Percentiles rank a stretch among this genome's conserved stretches.
Conservation (phyloP, 2,888 invertebrate species). For the Oxystoma pomonae region DNA sequence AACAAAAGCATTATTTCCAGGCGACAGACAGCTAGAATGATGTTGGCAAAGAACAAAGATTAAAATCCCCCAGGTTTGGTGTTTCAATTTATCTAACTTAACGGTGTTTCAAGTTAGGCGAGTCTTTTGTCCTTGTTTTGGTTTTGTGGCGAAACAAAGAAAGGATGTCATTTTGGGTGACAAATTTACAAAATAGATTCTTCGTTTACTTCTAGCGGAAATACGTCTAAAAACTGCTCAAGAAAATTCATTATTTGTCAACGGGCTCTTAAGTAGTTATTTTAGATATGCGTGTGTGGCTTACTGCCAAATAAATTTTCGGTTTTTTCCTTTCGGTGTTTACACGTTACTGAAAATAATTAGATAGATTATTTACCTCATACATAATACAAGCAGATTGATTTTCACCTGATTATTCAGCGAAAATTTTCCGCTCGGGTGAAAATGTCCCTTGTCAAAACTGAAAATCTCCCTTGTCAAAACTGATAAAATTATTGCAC, state of each 20-base stretch:
- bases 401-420: too few species aligned
- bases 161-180: not conserved
- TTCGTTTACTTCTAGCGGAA: not conserved
- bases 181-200: not conserved
- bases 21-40: not conserved
- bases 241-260: not conserved
- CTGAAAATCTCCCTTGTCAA: too few species aligned
- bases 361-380: too few species aligned
- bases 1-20: conserved; percentile 13
- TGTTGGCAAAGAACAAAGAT: not conserved
- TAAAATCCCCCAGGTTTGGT: not conserved
- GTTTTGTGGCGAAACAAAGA: not conserved
- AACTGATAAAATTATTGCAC: too few species aligned
- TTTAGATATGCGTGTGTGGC: not conserved
- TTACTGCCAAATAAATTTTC: not conserved
- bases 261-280: not conserved
- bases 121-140: not conserved
- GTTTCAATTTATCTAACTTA: not conserved
- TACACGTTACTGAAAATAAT: not conserved
- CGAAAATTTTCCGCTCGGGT: too few species aligned
- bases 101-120: not conserved
- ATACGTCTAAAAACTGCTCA: not conserved
- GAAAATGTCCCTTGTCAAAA: too few species aligned
- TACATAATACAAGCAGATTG: too few species aligned
- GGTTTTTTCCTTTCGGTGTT: not conserved